Percentiles rank a stretch among this genome's conserved stretches.
Evolutionary conservation across 2,797 vertebrate species (phyloP).

Genomic region (Acanthurus lineatus): DNA sequence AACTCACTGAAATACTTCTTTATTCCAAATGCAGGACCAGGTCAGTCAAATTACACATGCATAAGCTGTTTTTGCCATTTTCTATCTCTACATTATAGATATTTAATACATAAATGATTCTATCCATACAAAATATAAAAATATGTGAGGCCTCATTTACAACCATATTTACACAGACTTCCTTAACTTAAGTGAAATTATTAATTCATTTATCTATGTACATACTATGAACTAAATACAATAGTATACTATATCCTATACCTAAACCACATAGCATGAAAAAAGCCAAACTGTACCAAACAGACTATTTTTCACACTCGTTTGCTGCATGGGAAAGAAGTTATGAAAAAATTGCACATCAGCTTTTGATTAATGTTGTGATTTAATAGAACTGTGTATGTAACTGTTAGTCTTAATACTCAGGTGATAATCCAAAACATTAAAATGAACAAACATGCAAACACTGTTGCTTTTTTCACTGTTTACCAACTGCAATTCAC

Average conservation of each 20-base stretch:
- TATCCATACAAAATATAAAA: slow-evolving; percentile 99
- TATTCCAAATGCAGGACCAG: slow-evolving; percentile 86
- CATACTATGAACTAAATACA: slow-evolving; percentile 80
- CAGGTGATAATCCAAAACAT: slow-evolving; percentile 71
- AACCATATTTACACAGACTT: slow-evolving; percentile 95
- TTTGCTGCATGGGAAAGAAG: slow-evolving; percentile 68
- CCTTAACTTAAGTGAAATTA: slow-evolving; percentile 95
- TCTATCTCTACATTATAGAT: slow-evolving; percentile 87
- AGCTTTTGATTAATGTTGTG: slow-evolving; percentile 60
- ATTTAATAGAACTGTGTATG: slow-evolving; percentile 51
- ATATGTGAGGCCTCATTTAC: slow-evolving; percentile 99
- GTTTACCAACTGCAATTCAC: slow-evolving; percentile 73
- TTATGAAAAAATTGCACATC: slow-evolving; percentile 72
- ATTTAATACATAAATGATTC: slow-evolving; percentile 94
- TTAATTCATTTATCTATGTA: slow-evolving; percentile 86
- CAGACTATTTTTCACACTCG: slow-evolving; percentile 53
- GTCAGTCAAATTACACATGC: slow-evolving; percentile 84
- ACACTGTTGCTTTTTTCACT: slow-evolving; percentile 74
- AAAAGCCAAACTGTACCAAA: slow-evolving; percentile 73
- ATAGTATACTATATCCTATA: slow-evolving; percentile 69
- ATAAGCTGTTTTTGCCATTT: slow-evolving; percentile 74
- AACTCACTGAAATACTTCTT: slow-evolving; percentile 82
- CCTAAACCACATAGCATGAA: slow-evolving; percentile 77
- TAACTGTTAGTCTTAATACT: slow-evolving; percentile 67
- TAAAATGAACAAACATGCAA: slow-evolving; percentile 80